Conservation (phyloP, 2,797 vertebrate species). For the Clarias laeviceps region DNA sequence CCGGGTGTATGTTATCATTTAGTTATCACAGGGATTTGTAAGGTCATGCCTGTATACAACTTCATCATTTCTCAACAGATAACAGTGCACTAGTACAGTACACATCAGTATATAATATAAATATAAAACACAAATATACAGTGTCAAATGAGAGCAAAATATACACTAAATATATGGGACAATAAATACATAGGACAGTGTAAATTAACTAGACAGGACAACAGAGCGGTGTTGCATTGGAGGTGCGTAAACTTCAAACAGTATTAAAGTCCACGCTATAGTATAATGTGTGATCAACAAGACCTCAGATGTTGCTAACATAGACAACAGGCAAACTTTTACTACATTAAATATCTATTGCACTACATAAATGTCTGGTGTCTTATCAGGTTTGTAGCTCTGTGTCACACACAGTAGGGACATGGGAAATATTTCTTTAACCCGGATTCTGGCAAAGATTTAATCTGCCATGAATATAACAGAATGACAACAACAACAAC, state of each 20-base stretch:
- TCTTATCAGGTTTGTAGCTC: background rate
- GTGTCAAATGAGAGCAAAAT: background rate
- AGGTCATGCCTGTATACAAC: background rate
- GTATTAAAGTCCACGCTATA: too few species aligned
- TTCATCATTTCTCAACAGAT: background rate
- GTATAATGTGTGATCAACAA: constrained; percentile 58
- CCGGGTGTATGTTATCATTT: constrained; percentile 33
- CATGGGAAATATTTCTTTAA: too few species aligned
- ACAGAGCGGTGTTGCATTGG: background rate
- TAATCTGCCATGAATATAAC: too few species aligned
- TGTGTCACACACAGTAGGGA: background rate
- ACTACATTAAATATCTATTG: too few species aligned
- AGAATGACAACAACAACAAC: too few species aligned
- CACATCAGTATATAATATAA: background rate
- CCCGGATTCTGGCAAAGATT: too few species aligned
- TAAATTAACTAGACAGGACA: background rate
- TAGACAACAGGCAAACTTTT: background rate
- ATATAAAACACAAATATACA: background rate
- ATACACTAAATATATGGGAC: background rate
- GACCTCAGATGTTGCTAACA: constrained; percentile 50
- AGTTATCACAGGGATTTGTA: background rate
- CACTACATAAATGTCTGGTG: too few species aligned
- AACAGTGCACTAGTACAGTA: background rate
- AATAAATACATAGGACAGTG: too few species aligned
- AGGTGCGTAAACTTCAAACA: too few species aligned